Conservation (phyloP, 2,888 invertebrate species). For the Augochlorella aurata region DNA sequence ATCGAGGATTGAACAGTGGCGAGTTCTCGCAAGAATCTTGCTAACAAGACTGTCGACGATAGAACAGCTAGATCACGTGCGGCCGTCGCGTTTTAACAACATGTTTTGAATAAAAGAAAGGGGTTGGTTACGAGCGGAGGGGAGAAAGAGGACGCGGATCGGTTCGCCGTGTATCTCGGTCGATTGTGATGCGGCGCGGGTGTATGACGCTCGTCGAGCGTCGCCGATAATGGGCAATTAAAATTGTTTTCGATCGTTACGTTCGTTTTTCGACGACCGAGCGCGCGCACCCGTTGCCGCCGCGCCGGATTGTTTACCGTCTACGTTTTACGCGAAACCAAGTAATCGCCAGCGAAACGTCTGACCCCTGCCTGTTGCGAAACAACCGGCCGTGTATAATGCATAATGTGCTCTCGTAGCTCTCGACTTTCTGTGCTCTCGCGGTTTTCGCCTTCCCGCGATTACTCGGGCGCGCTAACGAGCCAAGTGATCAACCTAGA, state of each 20-base stretch:
- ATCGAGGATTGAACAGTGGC: background rate
- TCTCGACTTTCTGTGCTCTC: background rate
- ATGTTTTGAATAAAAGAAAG: constrained; percentile 51
- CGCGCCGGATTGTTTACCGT: constrained; percentile 29
- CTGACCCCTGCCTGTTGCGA: constrained; percentile 30
- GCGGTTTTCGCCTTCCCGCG: background rate
- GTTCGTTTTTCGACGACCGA: constrained; percentile 26
- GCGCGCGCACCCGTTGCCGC: background rate
- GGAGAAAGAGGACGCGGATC: background rate
- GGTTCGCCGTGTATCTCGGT: constrained; percentile 24
- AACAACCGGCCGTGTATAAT: constrained; percentile 5
- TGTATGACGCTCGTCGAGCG: constrained; percentile 6
- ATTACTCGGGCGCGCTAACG: no score
- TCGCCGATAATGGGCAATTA: constrained; percentile 61
- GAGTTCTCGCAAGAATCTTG: background rate
- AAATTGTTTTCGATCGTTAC: constrained; percentile 51
- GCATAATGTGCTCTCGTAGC: background rate
- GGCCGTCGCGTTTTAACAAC: constrained; percentile 39
- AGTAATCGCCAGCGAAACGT: constrained; percentile 19
- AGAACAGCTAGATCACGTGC: constrained; percentile 28
- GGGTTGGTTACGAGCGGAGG: constrained; percentile 5
- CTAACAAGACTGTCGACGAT: constrained; percentile 32
- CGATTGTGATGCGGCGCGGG: constrained; percentile 31
- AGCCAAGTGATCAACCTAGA: background rate
- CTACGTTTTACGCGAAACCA: constrained; percentile 13